Evolutionary conservation across 2,113 vertebrate species (phyloP).

Genomic region (Meleagris gallopavo): DNA sequence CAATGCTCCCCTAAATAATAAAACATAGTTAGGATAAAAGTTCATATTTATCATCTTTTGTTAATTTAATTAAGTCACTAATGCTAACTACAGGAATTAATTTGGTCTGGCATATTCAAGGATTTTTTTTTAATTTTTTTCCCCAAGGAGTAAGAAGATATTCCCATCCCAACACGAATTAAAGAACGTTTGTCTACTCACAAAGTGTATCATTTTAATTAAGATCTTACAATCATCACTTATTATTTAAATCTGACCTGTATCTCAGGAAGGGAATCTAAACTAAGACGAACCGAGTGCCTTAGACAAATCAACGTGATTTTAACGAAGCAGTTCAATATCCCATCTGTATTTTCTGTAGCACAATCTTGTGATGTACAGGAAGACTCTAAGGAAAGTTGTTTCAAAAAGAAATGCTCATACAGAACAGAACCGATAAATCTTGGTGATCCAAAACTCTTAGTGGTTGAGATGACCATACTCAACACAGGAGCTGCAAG

Average conservation of each 20-base stretch:
- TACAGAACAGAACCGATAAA: not conserved
- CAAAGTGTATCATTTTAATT: slow-evolving; percentile 39
- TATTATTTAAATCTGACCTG: slow-evolving; percentile 55
- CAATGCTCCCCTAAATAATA: not conserved
- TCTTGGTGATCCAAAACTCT: not conserved
- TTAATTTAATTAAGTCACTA: slow-evolving; percentile 11
- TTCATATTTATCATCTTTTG: not conserved
- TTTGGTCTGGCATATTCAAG: slow-evolving; percentile 17
- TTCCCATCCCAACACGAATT: slow-evolving; percentile 18
- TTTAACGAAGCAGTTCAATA: slow-evolving; percentile 42
- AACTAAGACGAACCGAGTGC: not conserved
- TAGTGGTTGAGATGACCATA: not conserved
- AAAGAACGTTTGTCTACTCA: slow-evolving; percentile 10
- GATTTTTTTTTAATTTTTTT: not conserved
- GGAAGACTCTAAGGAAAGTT: not conserved
- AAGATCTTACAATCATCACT: slow-evolving; percentile 25
- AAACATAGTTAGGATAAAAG: not conserved
- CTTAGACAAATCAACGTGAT: slow-evolving; percentile 26
- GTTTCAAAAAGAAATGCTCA: not conserved
- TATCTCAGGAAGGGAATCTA: slow-evolving; percentile 39
- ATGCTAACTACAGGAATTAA: slow-evolving; percentile 7
- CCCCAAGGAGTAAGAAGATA: not conserved
- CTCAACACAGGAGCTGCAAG: not conserved
- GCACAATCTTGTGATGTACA: not conserved
- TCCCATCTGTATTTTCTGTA: slow-evolving; percentile 47